Evolutionary conservation across 2,797 vertebrate species (phyloP), one percentile per base, ranked within the genome.

Genomic region (Enteromius fasciolatus): DNA sequence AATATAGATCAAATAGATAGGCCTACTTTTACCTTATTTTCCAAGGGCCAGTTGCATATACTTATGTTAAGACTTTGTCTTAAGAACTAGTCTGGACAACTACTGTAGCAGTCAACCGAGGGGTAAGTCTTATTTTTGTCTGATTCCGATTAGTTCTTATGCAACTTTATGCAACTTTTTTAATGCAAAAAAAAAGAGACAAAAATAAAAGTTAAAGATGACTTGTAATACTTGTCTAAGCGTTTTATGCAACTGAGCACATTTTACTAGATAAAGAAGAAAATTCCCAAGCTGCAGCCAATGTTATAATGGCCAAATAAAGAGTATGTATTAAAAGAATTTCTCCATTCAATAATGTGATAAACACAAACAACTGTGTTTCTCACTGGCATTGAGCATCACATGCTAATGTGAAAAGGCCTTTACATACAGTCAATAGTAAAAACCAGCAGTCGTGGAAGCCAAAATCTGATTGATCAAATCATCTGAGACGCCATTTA

Each of bases 241-340:
- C 54, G 25, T 59, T 59, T 59, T 59, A 59, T 25, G n/a, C 20
- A 57, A 23, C 54, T n/a, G 3, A 23, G 9, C n/a, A 23, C 54
- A 59, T 11, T 59, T 63, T 63, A 7, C 61, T 63, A 63, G 3
- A 63, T 63, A 31, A 28, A 48, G 87, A 89, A 64, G 57, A 80
- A 89, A 84, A 74, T 86, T 92, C 81, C 74, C 80, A 86, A 86
- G 84, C 83, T 83, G 70, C 74, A 85, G 73, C 28, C 41, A 80
- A 31, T 17, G 59, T 31, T 48, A 1, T 18, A 31, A 31, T 50
- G 17, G 8, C 9, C 23, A 20, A 50, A 31, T 48, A 15, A 36
- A 39, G 33, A 36, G 33, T n/a, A 3, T 73, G 28, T 36, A 18
- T 72, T 18, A 31, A 61, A 15, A 61, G 0, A 63, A 63, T 63